These are phyloP conservation scores for Poicephalus meyeri DNA, from an alignment of 2,113 vertebrate species.

Conservation along the genomic window DNA sequence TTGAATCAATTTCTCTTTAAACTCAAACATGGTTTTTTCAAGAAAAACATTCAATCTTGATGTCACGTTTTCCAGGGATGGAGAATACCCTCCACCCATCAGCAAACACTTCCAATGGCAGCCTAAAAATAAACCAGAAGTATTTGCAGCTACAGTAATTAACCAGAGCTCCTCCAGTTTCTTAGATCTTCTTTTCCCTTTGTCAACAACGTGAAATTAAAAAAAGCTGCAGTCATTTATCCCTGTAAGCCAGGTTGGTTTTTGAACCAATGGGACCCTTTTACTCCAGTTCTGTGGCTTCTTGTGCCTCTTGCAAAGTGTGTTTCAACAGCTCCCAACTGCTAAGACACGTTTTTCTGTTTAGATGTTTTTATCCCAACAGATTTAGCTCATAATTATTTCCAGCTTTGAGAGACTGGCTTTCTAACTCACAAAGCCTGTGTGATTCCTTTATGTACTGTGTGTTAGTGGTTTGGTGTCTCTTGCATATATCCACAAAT, in stretches of 20 bases:
- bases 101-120: neutral
- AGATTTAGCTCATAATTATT: slow-evolving; percentile 9
- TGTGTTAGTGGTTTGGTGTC: neutral
- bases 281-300: slow-evolving; percentile 20
- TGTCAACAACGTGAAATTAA: neutral
- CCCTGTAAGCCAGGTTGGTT: neutral
- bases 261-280: neutral
- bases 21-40: neutral
- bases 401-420: slow-evolving; percentile 12
- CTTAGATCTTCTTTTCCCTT: neutral
- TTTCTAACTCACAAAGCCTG: neutral
- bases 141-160: neutral
- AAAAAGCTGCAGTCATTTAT: neutral
- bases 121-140: slow-evolving; percentile 1
- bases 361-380: neutral
- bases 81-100: neutral
- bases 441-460: neutral
- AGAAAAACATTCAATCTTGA: neutral
- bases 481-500: neutral
- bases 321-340: slow-evolving; percentile 18
- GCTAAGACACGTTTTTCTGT: neutral
- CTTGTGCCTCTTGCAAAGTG: neutral
- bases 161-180: neutral
- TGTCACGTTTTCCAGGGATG: neutral
- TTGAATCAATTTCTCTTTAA: neutral